Conservation (phyloP, 1,140 invertebrate genomes). For the Cotesia vestalis region DNA sequence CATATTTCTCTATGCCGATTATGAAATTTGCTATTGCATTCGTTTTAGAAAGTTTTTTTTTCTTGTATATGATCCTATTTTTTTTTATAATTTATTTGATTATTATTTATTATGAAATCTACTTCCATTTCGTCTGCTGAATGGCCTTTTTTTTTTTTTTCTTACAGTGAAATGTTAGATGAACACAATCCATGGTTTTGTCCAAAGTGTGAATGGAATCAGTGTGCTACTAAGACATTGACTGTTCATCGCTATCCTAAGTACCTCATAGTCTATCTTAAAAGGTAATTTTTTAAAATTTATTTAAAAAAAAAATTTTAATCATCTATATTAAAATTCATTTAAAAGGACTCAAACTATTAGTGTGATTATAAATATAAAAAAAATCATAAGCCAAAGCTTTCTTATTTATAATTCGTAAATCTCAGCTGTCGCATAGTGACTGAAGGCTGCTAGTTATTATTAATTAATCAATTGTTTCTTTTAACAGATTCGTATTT, state of each 20-base stretch:
- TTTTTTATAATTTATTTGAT: too few species aligned
- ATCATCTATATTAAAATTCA: background rate
- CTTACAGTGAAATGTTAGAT: slow-evolving; percentile 73
- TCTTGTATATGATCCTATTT: too few species aligned
- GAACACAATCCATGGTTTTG: slow-evolving; percentile 79
- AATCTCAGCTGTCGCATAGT: too few species aligned
- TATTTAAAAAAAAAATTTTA: slow-evolving; percentile 5
- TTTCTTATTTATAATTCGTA: too few species aligned
- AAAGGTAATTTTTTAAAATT: slow-evolving; percentile 65
- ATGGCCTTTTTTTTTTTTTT: slow-evolving; percentile 13
- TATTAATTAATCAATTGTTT: slow-evolving; percentile 16
- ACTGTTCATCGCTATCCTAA: slow-evolving; percentile 76
- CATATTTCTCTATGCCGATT: too few species aligned
- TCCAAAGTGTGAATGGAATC: slow-evolving; percentile 73
- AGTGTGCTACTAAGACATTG: slow-evolving; percentile 76
- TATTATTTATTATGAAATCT: too few species aligned
- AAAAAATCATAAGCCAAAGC: too few species aligned
- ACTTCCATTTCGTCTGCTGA: too few species aligned
- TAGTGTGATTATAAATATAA: too few species aligned
- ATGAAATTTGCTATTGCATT: slow-evolving; percentile 5
- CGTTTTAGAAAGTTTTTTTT: too few species aligned
- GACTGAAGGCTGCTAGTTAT: background rate
- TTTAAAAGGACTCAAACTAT: too few species aligned
- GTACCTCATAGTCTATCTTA: slow-evolving; percentile 77
- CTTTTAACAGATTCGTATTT: slow-evolving; percentile 73